A percentile compares a stretch with the other conserved stretches of the same genome.
phyloP scores from a whole-genome alignment of 2,888 invertebrate species.

The Eupithecia insigniata region DNA sequence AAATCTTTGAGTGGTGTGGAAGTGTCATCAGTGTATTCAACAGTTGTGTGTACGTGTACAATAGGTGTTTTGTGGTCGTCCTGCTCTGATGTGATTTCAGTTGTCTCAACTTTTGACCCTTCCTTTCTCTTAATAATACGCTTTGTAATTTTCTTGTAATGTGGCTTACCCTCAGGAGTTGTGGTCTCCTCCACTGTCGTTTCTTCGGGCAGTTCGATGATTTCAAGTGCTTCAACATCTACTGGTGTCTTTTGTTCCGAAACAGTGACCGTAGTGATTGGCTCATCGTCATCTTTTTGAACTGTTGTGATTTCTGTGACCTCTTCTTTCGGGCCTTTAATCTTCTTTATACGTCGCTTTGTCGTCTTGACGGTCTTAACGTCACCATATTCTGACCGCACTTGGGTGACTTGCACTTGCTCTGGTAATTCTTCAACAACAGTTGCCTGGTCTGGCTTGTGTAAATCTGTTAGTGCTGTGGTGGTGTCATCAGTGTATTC shows the following conservation, averaged over 20 bases:
- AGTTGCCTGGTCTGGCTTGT: too few species aligned
- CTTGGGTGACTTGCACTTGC: too few species aligned
- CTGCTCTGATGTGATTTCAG: not conserved
- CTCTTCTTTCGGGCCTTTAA: not conserved
- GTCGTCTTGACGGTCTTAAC: slow-evolving; percentile 43
- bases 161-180: slow-evolving; percentile 52
- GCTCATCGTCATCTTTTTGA: slow-evolving; percentile 33
- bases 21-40: slow-evolving; percentile 43
- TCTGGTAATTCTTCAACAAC: too few species aligned
- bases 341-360: slow-evolving; percentile 39
- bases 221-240: slow-evolving; percentile 24
- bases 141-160: slow-evolving; percentile 48
- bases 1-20: slow-evolving; percentile 40
- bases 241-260: slow-evolving; percentile 55
- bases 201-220: slow-evolving; percentile 53
- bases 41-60: slow-evolving; percentile 47
- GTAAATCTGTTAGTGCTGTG: too few species aligned
- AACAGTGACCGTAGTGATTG: slow-evolving; percentile 36
- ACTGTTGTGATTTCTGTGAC: too few species aligned
- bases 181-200: slow-evolving; percentile 39
- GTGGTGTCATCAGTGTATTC: too few species aligned
- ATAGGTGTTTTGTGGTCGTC: slow-evolving; percentile 37
- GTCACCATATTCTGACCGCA: not conserved
- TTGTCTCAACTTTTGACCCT: slow-evolving; percentile 19
- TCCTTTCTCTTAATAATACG: slow-evolving; percentile 38